phyloP scores from a whole-genome alignment of 23 tunicate species.

The Aplidium turbinatum region DNA sequence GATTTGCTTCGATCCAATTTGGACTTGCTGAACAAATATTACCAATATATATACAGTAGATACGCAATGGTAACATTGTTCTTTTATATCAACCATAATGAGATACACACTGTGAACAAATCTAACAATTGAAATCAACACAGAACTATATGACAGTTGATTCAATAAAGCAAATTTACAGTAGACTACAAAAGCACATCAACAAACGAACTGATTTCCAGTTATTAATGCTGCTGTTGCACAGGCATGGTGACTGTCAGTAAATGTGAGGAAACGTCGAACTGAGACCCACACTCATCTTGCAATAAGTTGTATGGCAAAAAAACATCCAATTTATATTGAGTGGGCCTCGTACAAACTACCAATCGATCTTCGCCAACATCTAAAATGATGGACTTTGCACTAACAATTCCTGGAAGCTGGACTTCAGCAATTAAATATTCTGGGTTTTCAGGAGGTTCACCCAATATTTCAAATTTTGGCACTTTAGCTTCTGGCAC shows the following conservation, averaged over 20 bases:
- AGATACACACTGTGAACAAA: too few relatives aligned
- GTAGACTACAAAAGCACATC: too few relatives aligned
- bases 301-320: constrained; percentile 74
- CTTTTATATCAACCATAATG: too few relatives aligned
- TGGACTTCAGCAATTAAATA: constrained; percentile 74
- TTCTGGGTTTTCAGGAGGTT: constrained; percentile 73
- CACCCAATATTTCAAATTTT: constrained; percentile 45
- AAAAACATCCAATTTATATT: constrained; percentile 62
- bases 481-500: constrained; percentile 45
- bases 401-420: constrained; percentile 52
- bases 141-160: too few relatives aligned
- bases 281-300: constrained; percentile 89
- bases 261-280: constrained; percentile 46
- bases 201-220: too few relatives aligned
- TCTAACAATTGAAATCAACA: too few relatives aligned
- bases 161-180: too few relatives aligned
- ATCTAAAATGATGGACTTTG: constrained; percentile 71
- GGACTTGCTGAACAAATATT: too few relatives aligned
- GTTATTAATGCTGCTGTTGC: constrained; percentile 5
- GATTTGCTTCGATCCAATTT: too few relatives aligned
- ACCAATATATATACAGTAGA: too few relatives aligned
- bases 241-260: constrained; percentile 87
- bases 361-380: constrained; percentile 90
- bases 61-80: too few relatives aligned
- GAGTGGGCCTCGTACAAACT: constrained; percentile 64